phyloP scores from a whole-genome alignment of 2,113 vertebrate species.

The Sphyrna mokarran region DNA sequence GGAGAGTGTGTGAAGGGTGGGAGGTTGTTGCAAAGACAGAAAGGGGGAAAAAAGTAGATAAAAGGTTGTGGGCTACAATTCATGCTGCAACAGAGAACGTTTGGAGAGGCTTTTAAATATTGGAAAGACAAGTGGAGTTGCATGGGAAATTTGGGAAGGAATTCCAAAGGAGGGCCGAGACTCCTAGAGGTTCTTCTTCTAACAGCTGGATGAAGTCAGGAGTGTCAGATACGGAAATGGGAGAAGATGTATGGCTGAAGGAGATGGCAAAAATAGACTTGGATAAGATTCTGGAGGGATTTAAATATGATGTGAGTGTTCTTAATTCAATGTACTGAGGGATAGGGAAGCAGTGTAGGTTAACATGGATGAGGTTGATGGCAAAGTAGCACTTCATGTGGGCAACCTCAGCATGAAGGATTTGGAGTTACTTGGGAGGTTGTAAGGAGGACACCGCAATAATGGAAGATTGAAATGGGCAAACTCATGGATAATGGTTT shows the following conservation, averaged over 20 bases:
- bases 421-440: neutral
- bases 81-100: neutral
- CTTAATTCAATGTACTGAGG: too few species aligned
- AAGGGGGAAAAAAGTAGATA: too few species aligned
- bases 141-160: neutral
- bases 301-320: too few species aligned
- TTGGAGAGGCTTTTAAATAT: neutral
- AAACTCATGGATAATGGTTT: neutral
- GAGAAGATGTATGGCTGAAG: neutral
- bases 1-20: neutral
- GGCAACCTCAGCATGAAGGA: neutral
- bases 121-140: neutral
- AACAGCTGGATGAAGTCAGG: neutral
- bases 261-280: too few species aligned
- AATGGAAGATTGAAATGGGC: neutral
- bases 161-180: neutral
- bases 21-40: too few species aligned
- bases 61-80: neutral
- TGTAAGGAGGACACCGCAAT: neutral
- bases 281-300: too few species aligned
- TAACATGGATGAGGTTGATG: too few species aligned
- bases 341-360: too few species aligned
- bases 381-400: neutral
- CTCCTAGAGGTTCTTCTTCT: neutral
- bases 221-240: too few species aligned